phyloP scores from a whole-genome alignment of 2,113 vertebrate species.

The Passer montanus region DNA sequence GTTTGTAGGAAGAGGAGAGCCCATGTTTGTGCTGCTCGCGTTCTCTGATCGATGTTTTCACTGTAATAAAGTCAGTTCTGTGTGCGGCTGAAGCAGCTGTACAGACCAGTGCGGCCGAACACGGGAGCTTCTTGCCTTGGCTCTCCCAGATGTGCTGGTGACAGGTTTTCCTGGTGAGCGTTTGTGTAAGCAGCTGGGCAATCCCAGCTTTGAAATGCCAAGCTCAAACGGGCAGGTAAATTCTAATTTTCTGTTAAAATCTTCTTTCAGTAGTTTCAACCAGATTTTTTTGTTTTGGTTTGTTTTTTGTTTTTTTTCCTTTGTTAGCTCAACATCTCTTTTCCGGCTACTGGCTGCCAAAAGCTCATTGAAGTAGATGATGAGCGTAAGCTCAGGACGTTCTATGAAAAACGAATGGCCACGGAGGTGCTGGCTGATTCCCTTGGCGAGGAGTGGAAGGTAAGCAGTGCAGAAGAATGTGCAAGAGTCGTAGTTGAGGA shows the following conservation, averaged over 20 bases:
- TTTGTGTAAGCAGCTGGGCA: fast-evolving
- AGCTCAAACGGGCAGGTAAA: fast-evolving
- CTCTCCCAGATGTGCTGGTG: fast-evolving
- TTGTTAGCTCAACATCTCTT: conserved; percentile 93
- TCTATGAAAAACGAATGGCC: conserved; percentile 98
- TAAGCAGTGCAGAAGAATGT: background rate
- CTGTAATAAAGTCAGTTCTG: fast-evolving
- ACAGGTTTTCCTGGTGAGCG: fast-evolving
- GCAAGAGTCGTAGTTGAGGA: fast-evolving
- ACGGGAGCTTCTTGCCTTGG: fast-evolving
- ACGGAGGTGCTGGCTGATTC: conserved; percentile 92
- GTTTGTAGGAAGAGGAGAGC: fast-evolving
- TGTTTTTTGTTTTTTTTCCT: fast-evolving
- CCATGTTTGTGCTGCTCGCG: fast-evolving
- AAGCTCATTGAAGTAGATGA: conserved; percentile 98
- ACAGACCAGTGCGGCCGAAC: fast-evolving
- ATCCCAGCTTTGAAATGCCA: fast-evolving
- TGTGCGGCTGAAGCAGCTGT: fast-evolving
- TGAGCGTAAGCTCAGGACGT: conserved; percentile 94
- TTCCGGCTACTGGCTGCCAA: conserved; percentile 97
- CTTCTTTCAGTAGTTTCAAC: fast-evolving
- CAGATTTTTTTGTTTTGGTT: fast-evolving
- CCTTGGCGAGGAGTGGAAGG: conserved; percentile 98
- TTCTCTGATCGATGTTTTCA: fast-evolving
- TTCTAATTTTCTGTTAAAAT: fast-evolving